A percentile compares a stretch with the other conserved stretches of the same genome.
Conservation (phyloP, 2,113 vertebrate genomes). For the Oncorhynchus masou region DNA sequence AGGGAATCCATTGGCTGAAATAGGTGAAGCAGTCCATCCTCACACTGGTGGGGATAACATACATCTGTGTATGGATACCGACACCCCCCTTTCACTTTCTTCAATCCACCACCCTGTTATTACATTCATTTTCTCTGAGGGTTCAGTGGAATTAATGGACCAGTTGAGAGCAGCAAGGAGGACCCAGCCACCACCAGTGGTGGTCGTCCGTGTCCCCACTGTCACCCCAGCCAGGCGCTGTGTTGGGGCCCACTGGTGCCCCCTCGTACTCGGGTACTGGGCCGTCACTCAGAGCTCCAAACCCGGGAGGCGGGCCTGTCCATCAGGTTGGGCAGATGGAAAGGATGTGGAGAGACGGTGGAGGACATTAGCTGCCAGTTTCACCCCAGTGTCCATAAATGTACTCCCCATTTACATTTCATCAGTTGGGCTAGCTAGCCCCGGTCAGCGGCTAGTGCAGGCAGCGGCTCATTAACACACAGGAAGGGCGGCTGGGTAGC, state of each 20-base stretch:
- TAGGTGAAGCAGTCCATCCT: constrained; percentile 15
- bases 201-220: constrained; percentile 14
- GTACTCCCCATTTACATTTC: constrained; percentile 94
- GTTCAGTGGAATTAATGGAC: constrained; percentile 71
- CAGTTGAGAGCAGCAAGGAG: constrained; percentile 53
- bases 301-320: constrained; percentile 64
- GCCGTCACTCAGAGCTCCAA: constrained; percentile 57
- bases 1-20: no score
- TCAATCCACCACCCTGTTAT: constrained; percentile 49
- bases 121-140: constrained; percentile 69
- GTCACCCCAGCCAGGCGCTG: constrained; percentile 46
- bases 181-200: constrained; percentile 34
- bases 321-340: constrained; percentile 63
- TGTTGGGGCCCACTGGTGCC: constrained; percentile 40
- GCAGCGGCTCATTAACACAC: constrained; percentile 52
- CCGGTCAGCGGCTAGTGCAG: constrained; percentile 67
- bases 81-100: neutral
- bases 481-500: neutral
- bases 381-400: constrained; percentile 83
- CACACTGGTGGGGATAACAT: neutral
- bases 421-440: constrained; percentile 77
- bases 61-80: constrained; percentile 11
- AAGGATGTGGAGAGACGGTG: constrained; percentile 74
- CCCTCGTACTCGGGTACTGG: constrained; percentile 47
- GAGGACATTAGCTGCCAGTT: constrained; percentile 67